Evolutionary conservation across 2,888 invertebrate species (phyloP).

Genomic region (Machimus atricapillus): DNA sequence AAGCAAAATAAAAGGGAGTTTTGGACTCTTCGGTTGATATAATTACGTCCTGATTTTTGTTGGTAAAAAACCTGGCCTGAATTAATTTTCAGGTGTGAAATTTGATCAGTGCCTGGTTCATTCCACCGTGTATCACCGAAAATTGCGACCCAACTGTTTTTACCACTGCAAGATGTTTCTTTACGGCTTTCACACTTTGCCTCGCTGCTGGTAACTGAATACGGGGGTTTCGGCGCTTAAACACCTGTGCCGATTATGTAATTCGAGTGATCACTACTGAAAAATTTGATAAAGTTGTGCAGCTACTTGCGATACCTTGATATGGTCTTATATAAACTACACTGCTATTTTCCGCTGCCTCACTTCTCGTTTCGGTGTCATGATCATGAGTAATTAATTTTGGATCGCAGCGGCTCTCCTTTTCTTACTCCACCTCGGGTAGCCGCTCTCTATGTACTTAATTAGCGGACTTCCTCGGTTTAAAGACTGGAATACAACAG

Average conservation of each 20-base stretch:
- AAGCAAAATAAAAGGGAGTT: background rate
- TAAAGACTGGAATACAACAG: slow-evolving; percentile 9
- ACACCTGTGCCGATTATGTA: slow-evolving; percentile 22
- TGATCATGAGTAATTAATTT: slow-evolving; percentile 34
- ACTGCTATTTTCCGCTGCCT: background rate
- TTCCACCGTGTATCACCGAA: background rate
- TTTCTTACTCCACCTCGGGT: background rate
- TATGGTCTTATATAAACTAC: background rate
- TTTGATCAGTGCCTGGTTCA: background rate
- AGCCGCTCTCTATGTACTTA: background rate
- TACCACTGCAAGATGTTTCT: background rate
- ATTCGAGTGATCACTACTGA: slow-evolving; percentile 12
- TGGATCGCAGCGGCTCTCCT: background rate
- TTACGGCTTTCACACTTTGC: background rate
- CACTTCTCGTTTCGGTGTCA: slow-evolving; percentile 27
- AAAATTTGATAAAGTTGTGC: background rate
- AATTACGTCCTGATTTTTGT: background rate
- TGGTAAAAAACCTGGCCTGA: background rate
- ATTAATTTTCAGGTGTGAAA: background rate
- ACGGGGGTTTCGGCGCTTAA: background rate
- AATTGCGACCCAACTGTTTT: background rate
- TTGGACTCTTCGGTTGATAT: background rate
- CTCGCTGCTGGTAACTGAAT: background rate
- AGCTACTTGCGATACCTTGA: background rate
- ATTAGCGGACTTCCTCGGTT: slow-evolving; percentile 14